A percentile compares a stretch with the other conserved stretches of the same genome.
phyloP scores from a whole-genome alignment of 2,888 invertebrate species.

The Euzophera pinguis region DNA sequence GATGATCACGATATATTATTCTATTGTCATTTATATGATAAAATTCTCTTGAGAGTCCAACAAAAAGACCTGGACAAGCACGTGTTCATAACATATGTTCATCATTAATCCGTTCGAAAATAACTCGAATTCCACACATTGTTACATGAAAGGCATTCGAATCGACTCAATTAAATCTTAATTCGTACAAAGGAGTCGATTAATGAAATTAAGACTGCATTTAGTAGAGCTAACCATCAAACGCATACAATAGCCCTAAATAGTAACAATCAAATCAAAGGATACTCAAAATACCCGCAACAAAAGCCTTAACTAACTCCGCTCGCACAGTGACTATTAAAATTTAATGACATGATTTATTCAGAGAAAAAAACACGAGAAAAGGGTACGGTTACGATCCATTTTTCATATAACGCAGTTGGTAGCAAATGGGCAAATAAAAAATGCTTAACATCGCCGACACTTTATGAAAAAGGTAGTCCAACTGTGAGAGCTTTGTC shows the following conservation, averaged over 20 bases:
- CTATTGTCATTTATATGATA: conserved; percentile 26
- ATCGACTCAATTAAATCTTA: conserved; percentile 78
- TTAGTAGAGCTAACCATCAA: conserved; percentile 72
- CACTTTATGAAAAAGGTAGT: conserved; percentile 77
- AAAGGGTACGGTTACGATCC: conserved; percentile 78
- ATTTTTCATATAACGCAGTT: conserved; percentile 80
- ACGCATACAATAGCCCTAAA: conserved; percentile 66
- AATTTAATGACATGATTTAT: conserved; percentile 80
- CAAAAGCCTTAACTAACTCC: conserved; percentile 76
- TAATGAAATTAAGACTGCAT: conserved; percentile 79
- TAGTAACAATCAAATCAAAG: conserved; percentile 75
- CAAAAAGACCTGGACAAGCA: conserved; percentile 42
- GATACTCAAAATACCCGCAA: conserved; percentile 60
- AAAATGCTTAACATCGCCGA: conserved; percentile 76
- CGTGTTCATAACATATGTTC: conserved; percentile 60
- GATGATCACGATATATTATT: neutral
- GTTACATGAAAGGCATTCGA: conserved; percentile 44
- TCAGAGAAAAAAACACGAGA: conserved; percentile 64
- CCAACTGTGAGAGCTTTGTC: conserved; percentile 70
- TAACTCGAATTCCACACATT: conserved; percentile 64
- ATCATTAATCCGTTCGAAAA: conserved; percentile 63
- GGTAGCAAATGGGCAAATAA: conserved; percentile 79
- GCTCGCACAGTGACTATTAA: conserved; percentile 74
- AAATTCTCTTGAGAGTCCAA: conserved; percentile 33
- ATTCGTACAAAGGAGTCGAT: conserved; percentile 76